Evolutionary conservation across 1,140 invertebrate genomes (phyloP), one percentile per base, ranked within the genome.

Genomic region (Drosophila sproati): DNA sequence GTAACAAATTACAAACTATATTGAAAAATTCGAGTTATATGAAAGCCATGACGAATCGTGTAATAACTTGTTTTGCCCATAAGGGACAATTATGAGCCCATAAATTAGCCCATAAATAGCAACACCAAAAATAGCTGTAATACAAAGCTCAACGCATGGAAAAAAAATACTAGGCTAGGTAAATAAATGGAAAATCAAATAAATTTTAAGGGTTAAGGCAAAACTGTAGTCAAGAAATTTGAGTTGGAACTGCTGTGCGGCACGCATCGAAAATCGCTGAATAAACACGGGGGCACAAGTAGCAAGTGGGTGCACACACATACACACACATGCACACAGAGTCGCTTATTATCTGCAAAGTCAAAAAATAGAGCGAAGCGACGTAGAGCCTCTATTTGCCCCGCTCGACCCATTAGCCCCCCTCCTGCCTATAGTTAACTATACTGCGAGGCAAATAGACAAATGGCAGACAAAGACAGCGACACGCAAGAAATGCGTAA

Each of bases 401-500:
- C 77, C 61, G 59, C 67, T 10, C 54, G 45, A 37, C 62, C 66
- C 52, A 69, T 75, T 75, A 74, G 55, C 60, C 50, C 3, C 41
- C 41, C 62, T 20, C 20, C 20, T 20, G 20, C 78, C 77, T 78
- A 83, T 83, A 80, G 77, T 78, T 80, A 83, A 85, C 81, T 75
- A 85, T 80, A 85, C 66, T 43, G 29, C 7, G 20, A 62, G 60
- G 50, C 52, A 62, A 62, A 31, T 28, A 64, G 59, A 61, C 50
- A 47, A 62, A 43, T 48, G 64, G 51, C 48, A 43, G 55, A 59
- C 28, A 57, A 52, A 54, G 48, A 31, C 39, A 83, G 51, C 54
- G 73, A 80, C 83, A 88, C 83, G 83, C 83, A 89, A 89, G 85
- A 88, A 88, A 88, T 88, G 85, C 83, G 83, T 88, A 88, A 88